These are phyloP conservation scores for Idris sp. DNA, from an alignment of 1,140 invertebrate genomes.

Conservation along the genomic window DNA sequence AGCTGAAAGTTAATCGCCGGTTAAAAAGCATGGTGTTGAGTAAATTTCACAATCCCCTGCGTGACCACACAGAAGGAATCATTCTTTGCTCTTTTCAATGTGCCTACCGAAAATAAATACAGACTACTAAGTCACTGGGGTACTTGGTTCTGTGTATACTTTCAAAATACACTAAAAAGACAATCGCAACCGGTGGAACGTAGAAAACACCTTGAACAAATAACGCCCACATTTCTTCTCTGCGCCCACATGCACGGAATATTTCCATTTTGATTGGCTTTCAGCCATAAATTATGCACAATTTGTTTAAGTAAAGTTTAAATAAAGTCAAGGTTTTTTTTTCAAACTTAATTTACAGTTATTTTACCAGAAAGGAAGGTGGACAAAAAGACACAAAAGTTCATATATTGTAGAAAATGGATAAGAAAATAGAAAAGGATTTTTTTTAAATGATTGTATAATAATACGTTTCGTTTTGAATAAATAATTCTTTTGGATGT, in stretches of 20 bases:
- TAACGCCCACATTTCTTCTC: slow-evolving; percentile 21
- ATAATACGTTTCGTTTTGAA: slow-evolving; percentile 7
- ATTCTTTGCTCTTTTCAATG: slow-evolving; percentile 61
- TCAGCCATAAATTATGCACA: slow-evolving; percentile 34
- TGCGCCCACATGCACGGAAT: slow-evolving; percentile 16
- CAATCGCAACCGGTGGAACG: slow-evolving; percentile 34
- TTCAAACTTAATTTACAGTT: not conserved
- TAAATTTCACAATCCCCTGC: slow-evolving; percentile 49
- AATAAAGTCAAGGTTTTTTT: not conserved
- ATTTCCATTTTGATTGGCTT: slow-evolving; percentile 32
- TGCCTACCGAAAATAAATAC: slow-evolving; percentile 52
- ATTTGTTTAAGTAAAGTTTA: not conserved
- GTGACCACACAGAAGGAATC: slow-evolving; percentile 47
- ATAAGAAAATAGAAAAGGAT: no score
- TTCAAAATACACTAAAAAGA: slow-evolving; percentile 57
- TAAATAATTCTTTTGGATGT: slow-evolving; percentile 22
- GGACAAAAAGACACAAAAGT: no score
- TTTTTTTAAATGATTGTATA: no score
- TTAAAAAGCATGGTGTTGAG: slow-evolving; percentile 58
- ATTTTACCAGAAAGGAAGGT: no score
- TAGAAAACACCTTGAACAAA: slow-evolving; percentile 53
- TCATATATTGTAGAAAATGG: no score
- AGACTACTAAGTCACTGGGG: slow-evolving; percentile 59
- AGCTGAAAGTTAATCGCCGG: slow-evolving; percentile 58
- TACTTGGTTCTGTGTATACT: slow-evolving; percentile 59